Percentiles rank a stretch among this genome's conserved stretches.
These are phyloP conservation scores for Eupsilia transversa DNA, from an alignment of 2,888 invertebrate species.

Conservation along the genomic window DNA sequence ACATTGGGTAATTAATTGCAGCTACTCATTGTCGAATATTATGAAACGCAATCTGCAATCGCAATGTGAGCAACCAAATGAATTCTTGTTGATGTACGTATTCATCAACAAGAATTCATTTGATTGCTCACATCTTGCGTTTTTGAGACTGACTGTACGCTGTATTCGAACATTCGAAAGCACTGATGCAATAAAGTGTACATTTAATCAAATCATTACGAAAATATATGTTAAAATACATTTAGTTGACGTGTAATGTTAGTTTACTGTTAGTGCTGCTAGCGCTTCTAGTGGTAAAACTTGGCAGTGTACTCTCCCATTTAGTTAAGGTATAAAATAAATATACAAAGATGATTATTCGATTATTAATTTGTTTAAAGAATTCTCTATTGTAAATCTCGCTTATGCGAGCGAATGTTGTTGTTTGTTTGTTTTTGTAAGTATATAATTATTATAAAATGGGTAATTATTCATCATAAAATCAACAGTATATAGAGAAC, in stretches of 20 bases:
- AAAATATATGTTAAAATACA: not conserved
- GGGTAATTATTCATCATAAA: not conserved
- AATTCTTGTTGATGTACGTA: not conserved
- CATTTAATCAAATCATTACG: not conserved
- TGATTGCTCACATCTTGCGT: too few species aligned
- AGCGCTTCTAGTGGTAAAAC: not conserved
- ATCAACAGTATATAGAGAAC: not conserved
- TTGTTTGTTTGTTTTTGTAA: conserved; percentile 7
- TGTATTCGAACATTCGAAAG: not conserved
- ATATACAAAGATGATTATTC: not conserved
- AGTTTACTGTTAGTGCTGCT: not conserved
- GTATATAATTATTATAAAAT: conserved; percentile 2
- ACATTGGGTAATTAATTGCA: not conserved
- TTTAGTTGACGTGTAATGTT: not conserved
- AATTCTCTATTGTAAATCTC: conserved; percentile 7
- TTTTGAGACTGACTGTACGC: not conserved
- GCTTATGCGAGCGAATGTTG: not conserved
- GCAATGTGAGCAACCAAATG: not conserved
- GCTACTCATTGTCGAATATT: not conserved
- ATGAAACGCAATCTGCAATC: too few species aligned
- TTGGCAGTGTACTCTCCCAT: not conserved
- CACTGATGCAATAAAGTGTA: not conserved
- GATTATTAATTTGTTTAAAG: not conserved
- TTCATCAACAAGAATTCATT: too few species aligned
- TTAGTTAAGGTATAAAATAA: not conserved